phyloP scores from a whole-genome alignment of 2,888 invertebrate genomes.

The Synanthedon tipuliformis region DNA sequence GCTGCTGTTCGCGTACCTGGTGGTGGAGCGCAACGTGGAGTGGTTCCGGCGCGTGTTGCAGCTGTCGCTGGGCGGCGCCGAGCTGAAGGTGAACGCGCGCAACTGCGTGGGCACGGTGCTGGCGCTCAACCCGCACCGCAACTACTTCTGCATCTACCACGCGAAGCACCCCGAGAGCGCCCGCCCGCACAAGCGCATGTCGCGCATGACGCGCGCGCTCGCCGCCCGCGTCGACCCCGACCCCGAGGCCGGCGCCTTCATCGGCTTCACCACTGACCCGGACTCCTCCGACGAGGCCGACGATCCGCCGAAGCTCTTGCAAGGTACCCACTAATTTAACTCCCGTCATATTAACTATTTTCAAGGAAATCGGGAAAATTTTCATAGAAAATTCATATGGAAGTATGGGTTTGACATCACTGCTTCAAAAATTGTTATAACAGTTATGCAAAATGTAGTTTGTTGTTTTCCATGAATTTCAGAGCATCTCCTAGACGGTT shows the following conservation, averaged over 20 bases:
- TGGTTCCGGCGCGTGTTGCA: constrained; percentile 95
- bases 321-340: constrained; percentile 23
- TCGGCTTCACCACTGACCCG: constrained; percentile 82
- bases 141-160: constrained; percentile 99
- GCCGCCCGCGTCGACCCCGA: constrained; percentile 55
- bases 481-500: constrained; percentile 88
- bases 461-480: constrained; percentile 16
- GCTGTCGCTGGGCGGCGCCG: constrained; percentile 82
- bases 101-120: constrained; percentile 98
- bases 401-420: too few relatives aligned
- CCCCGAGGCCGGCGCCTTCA: constrained; percentile 86
- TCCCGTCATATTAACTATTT: too few relatives aligned
- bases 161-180: constrained; percentile 88
- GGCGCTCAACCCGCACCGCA: constrained; percentile 94
- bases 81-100: constrained; percentile 91
- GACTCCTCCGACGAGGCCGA: constrained; percentile 72
- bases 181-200: constrained; percentile 78
- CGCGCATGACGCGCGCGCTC: constrained; percentile 69
- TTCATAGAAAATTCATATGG: too few relatives aligned
- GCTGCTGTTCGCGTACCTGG: constrained; percentile 92
- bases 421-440: neutral
- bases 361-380: too few relatives aligned
- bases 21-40: constrained; percentile 89
- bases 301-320: constrained; percentile 46
- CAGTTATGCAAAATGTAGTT: neutral